Conservation (phyloP, 2,113 vertebrate species). For the Panthera uncia region DNA sequence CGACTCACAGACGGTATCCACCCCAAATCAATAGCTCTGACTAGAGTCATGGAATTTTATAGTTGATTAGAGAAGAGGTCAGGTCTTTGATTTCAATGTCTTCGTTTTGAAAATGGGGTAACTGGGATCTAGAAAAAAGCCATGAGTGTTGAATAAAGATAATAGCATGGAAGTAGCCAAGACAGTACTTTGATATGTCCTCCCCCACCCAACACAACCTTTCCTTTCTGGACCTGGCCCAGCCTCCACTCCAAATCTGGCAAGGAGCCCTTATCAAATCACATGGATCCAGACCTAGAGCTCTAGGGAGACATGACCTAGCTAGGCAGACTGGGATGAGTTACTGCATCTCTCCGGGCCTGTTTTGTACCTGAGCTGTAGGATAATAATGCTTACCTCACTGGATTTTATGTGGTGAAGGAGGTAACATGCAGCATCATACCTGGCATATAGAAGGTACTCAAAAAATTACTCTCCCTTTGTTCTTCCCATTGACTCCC, state of each 20-base stretch:
- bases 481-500: background rate
- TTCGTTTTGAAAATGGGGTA: conserved; percentile 48
- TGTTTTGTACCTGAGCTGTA: background rate
- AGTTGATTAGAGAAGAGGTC: background rate
- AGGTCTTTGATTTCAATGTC: background rate
- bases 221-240: too few species aligned
- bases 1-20: background rate
- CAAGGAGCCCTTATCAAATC: background rate
- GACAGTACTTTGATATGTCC: background rate
- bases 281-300: background rate
- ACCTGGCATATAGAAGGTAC: background rate
- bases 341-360: background rate
- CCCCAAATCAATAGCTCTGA: background rate
- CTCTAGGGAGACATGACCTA: background rate
- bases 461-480: background rate
- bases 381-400: background rate
- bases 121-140: background rate
- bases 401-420: background rate
- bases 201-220: background rate
- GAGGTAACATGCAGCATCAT: background rate
- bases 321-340: background rate
- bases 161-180: background rate
- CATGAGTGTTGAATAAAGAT: background rate
- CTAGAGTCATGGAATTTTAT: background rate
- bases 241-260: background rate